Evolutionary conservation across 1,140 invertebrate species (phyloP), one percentile per base, ranked within the genome.

Genomic region (Nasonia giraulti): DNA sequence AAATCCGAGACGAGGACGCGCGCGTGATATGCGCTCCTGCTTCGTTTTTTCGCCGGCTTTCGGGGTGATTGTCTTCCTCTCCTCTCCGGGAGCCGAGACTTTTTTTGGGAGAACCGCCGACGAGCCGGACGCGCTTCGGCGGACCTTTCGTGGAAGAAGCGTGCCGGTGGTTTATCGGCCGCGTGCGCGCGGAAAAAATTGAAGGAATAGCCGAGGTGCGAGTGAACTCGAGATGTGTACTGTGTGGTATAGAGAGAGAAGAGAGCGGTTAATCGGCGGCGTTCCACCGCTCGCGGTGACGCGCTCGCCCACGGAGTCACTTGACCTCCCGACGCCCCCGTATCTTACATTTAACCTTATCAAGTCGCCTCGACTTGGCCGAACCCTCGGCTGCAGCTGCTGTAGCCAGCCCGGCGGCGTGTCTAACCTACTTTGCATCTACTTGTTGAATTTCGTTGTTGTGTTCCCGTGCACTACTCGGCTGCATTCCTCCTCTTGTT

Each of bases 311-410:
- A 92, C 92, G 89, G 85, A 88, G 88, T 89, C 91, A 92, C 91
- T 93, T 93, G 92, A 93, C 92, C 92, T 92, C 91, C 84, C 90
- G 86, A 92, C 91, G 91, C 91, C 91, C 90, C 90, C 91, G 88
- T 90, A 92, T 90, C 89, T 90, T 88, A 88, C 87, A 92, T 89
- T 93, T 93, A 92, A 92, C 91, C 92, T 92, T 92, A 93, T 92
- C 90, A 93, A 93, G 89, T 91, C 87, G 89, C 89, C 89, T 91
- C 89, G 89, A 91, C 89, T 90, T 88, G 89, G 90, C 87, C 89
- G 90, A 91, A 91, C 90, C 89, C 89, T 87, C 83, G 87, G 84
- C 80, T 44, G 11, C 33, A 2, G 5, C 33, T 37, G 33, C 33
- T 37, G 33, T 37, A 37, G 33, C 27, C 27, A 27, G 27, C 27